Base-by-base conservation (phyloP, 2,888 invertebrate species). In the Drosophila formosana region DNA sequence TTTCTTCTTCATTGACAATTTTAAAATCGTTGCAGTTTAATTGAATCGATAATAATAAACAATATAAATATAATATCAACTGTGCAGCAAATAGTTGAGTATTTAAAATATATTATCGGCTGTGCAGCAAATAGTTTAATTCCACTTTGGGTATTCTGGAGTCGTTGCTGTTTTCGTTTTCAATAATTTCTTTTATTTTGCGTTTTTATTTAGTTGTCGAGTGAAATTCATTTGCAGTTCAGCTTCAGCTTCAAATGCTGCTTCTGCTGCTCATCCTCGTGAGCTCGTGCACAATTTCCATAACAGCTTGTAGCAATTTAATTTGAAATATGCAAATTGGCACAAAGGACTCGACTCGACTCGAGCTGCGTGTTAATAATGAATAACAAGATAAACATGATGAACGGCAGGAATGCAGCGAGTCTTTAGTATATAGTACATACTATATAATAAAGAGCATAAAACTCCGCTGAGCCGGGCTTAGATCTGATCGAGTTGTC, bases 251-350 rank as follows among this genome's bases (percentile, higher is more conserved):
- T 6, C 32, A n/a, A 34, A 13, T 25, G 30, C n/a, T 28, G 4
- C 50, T 18, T 2, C 7, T 51, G 4, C 9, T 25, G 30, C 45
- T 7, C n/a, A 23, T 43, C 6, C 39, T 47, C 28, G 4, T 46
- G 46, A 5, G 25, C 58, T 55, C 11, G 28, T 26, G 51, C 43
- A 39, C 32, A 64, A 61, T 67, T 72, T 64, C 45, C 60, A 64
- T 61, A 60, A 49, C 72, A 67, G 52, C 58, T 56, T 75, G 72
- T 49, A 49, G 76, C 68, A 76, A 65, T 76, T 75, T 75, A 65
- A 75, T 75, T 76, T 76, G 65, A 72, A 75, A 76, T 75, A 75
- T 75, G 75, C 72, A 75, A 75, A 75, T 75, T 68, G 72, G 51
- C 61, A 30, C 43, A 57, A 56, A 71, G 50, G 46, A 56, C 58